Percentiles rank a stretch among this genome's conserved stretches.
These are phyloP conservation scores for Agrochola lota DNA, from an alignment of 2,888 invertebrate species.

Conservation along the genomic window DNA sequence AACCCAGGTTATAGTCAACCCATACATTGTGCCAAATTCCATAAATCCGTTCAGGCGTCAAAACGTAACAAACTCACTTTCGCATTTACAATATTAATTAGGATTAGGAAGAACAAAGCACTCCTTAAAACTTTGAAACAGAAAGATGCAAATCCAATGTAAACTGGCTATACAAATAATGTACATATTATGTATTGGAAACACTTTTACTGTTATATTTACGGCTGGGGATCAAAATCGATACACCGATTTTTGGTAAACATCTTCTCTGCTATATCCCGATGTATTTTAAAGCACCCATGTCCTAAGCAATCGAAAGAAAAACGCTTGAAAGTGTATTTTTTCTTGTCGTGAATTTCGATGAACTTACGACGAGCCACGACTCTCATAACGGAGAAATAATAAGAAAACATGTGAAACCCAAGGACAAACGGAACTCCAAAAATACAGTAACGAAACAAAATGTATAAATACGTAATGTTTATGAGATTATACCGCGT, in stretches of 20 bases:
- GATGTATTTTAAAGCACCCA: neutral
- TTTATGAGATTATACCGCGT: conserved; percentile 55
- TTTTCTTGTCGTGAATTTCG: neutral
- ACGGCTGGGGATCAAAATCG: neutral
- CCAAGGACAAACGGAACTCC: conserved; percentile 15
- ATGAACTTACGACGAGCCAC: neutral
- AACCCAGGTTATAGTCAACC: no score
- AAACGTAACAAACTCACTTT: no score
- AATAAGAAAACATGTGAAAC: conserved; percentile 9
- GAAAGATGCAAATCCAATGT: neutral
- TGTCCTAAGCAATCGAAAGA: neutral
- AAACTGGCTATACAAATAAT: neutral
- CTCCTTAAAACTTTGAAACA: neutral
- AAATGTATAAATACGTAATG: conserved; percentile 50
- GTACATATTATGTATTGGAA: neutral
- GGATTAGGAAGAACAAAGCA: no score
- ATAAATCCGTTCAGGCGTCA: no score
- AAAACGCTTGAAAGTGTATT: neutral
- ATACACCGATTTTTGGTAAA: neutral
- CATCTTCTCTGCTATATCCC: neutral
- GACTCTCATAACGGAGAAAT: neutral
- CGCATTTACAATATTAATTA: no score
- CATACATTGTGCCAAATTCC: no score
- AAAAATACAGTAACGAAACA: conserved; percentile 30
- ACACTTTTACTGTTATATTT: neutral